These are phyloP conservation scores for Gambelia wislizenii DNA, from an alignment of 2,797 vertebrate genomes.

Conservation along the genomic window DNA sequence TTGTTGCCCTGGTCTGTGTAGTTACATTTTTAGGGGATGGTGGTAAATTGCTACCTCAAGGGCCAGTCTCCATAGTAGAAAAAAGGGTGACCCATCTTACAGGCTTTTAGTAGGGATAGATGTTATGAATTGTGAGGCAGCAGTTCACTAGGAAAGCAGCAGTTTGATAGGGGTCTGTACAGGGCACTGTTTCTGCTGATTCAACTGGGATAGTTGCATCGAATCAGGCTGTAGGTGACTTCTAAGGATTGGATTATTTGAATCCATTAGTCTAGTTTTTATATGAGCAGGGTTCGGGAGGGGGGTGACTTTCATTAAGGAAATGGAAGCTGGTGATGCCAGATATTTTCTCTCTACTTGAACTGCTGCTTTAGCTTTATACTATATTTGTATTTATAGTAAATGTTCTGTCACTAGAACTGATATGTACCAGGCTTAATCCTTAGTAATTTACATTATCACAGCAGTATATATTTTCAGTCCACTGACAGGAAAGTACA, in stretches of 20 bases:
- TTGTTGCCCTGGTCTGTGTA: too few relatives aligned
- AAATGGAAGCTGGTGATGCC: constrained; percentile 45
- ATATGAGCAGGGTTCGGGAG: neutral
- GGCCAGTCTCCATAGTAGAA: neutral
- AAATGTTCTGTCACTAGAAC: neutral
- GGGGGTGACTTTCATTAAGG: neutral
- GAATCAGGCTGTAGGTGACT: neutral
- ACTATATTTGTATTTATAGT: constrained; percentile 44
- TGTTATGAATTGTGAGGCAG: too few relatives aligned
- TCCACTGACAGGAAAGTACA: neutral
- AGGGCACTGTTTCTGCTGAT: neutral
- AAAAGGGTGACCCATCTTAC: neutral
- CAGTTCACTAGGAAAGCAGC: too few relatives aligned
- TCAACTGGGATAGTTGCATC: neutral
- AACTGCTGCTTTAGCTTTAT: constrained; percentile 54
- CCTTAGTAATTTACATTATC: neutral
- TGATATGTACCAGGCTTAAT: constrained; percentile 41
- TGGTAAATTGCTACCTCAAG: neutral
- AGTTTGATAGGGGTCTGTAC: too few relatives aligned
- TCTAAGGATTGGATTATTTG: constrained; percentile 25
- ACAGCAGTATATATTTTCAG: fast-evolving
- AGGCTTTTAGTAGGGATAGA: too few relatives aligned
- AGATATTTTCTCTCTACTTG: constrained; percentile 50
- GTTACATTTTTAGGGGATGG: too few relatives aligned
- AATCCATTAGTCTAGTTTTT: constrained; percentile 43